Conservation (phyloP, 2,888 invertebrate species). For the Argyresthia goedartella region DNA sequence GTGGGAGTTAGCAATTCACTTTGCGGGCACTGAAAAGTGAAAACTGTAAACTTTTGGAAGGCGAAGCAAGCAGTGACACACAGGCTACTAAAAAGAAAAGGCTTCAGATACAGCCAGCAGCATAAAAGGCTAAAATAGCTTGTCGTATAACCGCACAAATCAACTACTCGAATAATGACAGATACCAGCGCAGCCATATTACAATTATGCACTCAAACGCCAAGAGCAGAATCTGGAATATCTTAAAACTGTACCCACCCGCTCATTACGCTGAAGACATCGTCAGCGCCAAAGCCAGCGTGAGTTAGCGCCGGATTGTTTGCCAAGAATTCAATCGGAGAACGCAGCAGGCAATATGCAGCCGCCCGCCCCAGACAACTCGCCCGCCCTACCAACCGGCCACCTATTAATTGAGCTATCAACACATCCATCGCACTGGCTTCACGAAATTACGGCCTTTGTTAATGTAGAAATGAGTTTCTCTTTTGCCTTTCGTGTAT, state of each 20-base stretch:
- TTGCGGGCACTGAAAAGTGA: background rate
- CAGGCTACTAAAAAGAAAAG: too few species aligned
- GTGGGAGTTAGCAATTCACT: background rate
- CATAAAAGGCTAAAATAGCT: too few species aligned
- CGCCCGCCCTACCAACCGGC: slow-evolving; percentile 10
- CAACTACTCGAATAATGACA: too few species aligned
- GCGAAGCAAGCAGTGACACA: too few species aligned
- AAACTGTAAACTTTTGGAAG: background rate
- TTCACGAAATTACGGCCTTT: slow-evolving; percentile 3
- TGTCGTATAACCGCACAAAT: too few species aligned
- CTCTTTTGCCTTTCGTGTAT: slow-evolving; percentile 7
- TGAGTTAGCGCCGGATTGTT: slow-evolving; percentile 22
- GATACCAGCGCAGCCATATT: too few species aligned
- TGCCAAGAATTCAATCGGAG: slow-evolving; percentile 49
- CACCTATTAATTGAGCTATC: slow-evolving; percentile 39
- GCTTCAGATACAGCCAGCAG: too few species aligned
- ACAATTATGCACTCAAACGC: too few species aligned
- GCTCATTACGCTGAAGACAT: background rate
- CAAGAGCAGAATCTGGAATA: background rate
- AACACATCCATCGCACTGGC: slow-evolving; percentile 32
- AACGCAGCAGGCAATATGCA: slow-evolving; percentile 25
- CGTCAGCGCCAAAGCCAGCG: slow-evolving; percentile 9
- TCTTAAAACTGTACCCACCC: background rate
- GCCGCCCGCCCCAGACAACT: slow-evolving; percentile 16
- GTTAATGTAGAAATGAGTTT: slow-evolving; percentile 16